Percentiles rank a stretch among this genome's conserved stretches.
phyloP scores from a whole-genome alignment of 2,797 vertebrate genomes.

The Ataeniobius toweri region DNA sequence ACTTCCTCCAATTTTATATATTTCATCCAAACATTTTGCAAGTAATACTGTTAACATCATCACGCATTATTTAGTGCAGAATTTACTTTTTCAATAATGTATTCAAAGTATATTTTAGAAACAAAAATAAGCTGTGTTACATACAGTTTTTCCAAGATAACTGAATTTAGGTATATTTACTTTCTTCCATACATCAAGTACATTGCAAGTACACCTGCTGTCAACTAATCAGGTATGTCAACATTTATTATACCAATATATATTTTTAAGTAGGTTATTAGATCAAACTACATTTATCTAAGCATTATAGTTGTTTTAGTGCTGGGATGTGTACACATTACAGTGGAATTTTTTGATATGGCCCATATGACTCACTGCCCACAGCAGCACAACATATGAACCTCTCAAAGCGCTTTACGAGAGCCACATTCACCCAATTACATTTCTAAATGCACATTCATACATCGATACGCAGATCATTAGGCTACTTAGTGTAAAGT shows the following conservation, averaged over 20 bases:
- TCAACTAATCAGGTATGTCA: neutral
- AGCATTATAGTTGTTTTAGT: neutral
- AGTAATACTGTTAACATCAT: neutral
- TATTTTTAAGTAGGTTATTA: neutral
- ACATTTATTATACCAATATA: neutral
- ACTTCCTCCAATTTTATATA: neutral
- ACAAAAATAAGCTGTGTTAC: neutral
- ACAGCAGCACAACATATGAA: neutral
- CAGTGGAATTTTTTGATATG: neutral
- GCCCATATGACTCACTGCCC: neutral
- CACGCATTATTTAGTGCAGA: neutral
- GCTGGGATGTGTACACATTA: neutral
- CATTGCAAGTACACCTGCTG: neutral
- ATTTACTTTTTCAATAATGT: neutral
- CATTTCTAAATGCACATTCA: neutral
- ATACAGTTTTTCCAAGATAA: neutral
- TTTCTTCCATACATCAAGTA: neutral
- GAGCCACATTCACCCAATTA: neutral
- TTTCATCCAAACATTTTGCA: neutral
- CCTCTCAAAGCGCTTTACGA: neutral
- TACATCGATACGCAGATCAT: neutral
- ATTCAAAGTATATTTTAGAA: neutral
- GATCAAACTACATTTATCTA: neutral
- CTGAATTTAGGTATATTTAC: neutral
- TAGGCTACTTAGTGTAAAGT: neutral